Conservation (phyloP, 2,888 invertebrate genomes). For the Pecten maximus region DNA sequence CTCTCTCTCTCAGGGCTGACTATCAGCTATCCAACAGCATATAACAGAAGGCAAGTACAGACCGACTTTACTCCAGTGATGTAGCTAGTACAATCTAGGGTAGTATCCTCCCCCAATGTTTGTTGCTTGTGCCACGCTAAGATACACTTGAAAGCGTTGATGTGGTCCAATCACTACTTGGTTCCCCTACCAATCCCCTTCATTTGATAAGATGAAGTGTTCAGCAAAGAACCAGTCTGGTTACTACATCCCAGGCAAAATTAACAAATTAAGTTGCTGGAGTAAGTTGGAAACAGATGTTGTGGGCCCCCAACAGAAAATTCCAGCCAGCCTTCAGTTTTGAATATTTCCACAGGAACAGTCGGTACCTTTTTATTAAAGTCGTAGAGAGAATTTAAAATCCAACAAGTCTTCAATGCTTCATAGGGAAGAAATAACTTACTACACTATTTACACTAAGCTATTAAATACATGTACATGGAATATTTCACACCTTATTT, state of each 20-base stretch:
- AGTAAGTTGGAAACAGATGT: slow-evolving; percentile 32
- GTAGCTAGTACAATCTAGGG: not conserved
- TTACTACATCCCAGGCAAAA: slow-evolving; percentile 6
- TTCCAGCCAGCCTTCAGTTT: slow-evolving; percentile 7
- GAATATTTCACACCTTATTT: not conserved
- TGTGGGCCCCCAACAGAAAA: slow-evolving; percentile 12
- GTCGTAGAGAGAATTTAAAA: not conserved
- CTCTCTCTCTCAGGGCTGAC: not conserved
- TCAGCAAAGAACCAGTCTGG: slow-evolving; percentile 21
- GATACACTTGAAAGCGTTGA: slow-evolving; percentile 35
- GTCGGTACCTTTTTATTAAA: not conserved
- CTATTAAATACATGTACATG: not conserved
- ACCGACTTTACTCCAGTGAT: slow-evolving; percentile 11
- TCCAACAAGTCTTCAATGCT: slow-evolving; percentile 19
- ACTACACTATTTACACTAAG: not conserved
- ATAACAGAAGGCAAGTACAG: not conserved
- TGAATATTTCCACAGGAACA: not conserved
- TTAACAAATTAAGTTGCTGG: slow-evolving; percentile 8
- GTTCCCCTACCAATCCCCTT: slow-evolving; percentile 24
- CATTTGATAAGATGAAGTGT: slow-evolving; percentile 34
- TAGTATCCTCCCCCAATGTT: slow-evolving; percentile 32
- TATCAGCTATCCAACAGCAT: not conserved
- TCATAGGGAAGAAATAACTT: not conserved
- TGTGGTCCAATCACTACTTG: slow-evolving; percentile 19
- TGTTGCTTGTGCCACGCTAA: slow-evolving; percentile 33